Base-by-base conservation (phyloP, 2,113 vertebrate species). In the Xenopus tropicalis region DNA sequence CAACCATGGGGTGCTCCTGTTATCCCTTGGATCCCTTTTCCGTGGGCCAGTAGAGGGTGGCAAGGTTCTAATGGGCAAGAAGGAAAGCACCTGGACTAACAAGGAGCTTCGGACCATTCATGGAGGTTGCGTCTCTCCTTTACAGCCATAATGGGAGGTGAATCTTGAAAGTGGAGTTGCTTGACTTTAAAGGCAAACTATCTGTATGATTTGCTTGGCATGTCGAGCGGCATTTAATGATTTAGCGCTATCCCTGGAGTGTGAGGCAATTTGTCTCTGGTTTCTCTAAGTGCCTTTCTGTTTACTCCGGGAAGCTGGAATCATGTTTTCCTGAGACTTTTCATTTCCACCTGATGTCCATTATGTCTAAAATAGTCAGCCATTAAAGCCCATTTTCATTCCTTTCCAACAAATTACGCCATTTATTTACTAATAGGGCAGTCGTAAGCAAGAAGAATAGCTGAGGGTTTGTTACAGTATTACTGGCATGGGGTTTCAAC, bases 221-320 rank as follows among this genome's bases (percentile, higher is more conserved):
- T 48, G 46, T 5, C 5, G 5, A 20, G 65, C 11, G 1, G 8
- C 29, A 37, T 43, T 43, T 63, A 76, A 43, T 76, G 57, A 20
- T 59, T 42, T 68, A 51, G 11, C 21, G 29, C 63, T 25, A 63
- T 76, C 44, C 66, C 59, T 19, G 10, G 66, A 44, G 73, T 61
- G 66, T 51, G 20, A 63, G 43, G n/a, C 22, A 2, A 69, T 62
- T 75, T 68, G 73, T 51, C 69, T 76, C 66, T 69, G 21, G 73
- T 76, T 76, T 63, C 73, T 52, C 25, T 56, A 76, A 76, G 66
- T 69, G 73, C 46, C 9, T 69, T 76, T 76, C 48, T 42, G 13
- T 69, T 46, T 69, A 62, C 46, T 20, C 14, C 11, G 46, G 24
- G 19, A 19, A 42, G 52, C 44, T 23, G 43, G 19, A 46, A 37